Evolutionary conservation across 2,113 vertebrate species (phyloP).

Genomic region (Hylia prasina): DNA sequence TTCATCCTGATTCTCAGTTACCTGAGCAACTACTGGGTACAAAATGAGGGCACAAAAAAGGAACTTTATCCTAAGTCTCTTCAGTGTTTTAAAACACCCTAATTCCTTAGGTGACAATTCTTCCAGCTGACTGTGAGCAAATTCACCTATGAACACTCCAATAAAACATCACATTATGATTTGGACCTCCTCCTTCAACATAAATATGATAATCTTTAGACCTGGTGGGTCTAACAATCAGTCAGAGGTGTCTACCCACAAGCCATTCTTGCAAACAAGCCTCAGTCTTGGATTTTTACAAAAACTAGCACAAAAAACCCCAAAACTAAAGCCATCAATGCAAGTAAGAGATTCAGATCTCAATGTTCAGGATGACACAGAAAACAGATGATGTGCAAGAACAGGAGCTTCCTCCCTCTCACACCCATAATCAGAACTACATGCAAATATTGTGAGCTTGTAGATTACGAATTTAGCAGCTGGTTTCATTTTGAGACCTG

Average conservation of each 20-base stretch:
- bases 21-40: background rate
- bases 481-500: slow-evolving; percentile 36
- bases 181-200: background rate
- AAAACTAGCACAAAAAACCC: background rate
- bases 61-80: background rate
- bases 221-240: background rate
- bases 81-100: background rate
- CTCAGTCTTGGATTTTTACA: background rate
- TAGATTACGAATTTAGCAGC: slow-evolving; percentile 23
- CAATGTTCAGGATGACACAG: background rate
- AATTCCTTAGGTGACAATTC: background rate
- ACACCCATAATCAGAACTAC: background rate
- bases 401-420: background rate
- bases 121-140: background rate
- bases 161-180: background rate
- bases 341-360: background rate
- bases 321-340: background rate
- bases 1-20: background rate
- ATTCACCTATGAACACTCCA: background rate
- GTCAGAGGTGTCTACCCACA: background rate
- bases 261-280: background rate
- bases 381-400: slow-evolving; percentile 3
- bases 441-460: slow-evolving; percentile 16
- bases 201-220: background rate
- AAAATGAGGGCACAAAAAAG: background rate